These are phyloP conservation scores for Ceriagrion tenellum DNA, from an alignment of 2,888 invertebrate genomes.

Conservation along the genomic window DNA sequence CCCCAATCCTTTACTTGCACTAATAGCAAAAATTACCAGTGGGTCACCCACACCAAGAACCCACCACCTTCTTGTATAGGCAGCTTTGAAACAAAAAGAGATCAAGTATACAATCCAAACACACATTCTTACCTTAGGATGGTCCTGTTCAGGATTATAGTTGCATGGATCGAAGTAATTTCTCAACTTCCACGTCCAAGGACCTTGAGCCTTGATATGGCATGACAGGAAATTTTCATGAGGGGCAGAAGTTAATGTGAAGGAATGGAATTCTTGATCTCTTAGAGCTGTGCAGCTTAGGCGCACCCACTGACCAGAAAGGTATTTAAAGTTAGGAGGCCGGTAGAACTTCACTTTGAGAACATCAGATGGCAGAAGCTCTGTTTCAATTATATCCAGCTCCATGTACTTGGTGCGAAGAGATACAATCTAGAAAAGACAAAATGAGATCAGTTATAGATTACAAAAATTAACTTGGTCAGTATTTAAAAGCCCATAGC, in stretches of 20 bases:
- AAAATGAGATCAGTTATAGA: neutral
- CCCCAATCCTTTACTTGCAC: too few species aligned
- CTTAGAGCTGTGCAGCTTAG: slow-evolving; percentile 94
- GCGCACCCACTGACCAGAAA: slow-evolving; percentile 97
- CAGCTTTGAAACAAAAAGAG: too few species aligned
- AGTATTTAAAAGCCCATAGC: neutral
- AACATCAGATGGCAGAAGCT: slow-evolving; percentile 95
- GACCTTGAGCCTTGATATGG: slow-evolving; percentile 95
- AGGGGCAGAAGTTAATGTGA: slow-evolving; percentile 96
- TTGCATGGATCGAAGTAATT: slow-evolving; percentile 97
- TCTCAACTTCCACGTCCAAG: slow-evolving; percentile 98
- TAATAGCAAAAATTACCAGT: too few species aligned
- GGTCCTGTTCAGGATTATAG: slow-evolving; percentile 89
- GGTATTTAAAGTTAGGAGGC: slow-evolving; percentile 95
- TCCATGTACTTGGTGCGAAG: slow-evolving; percentile 94
- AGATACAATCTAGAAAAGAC: slow-evolving; percentile 87
- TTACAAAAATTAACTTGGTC: neutral
- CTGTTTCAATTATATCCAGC: slow-evolving; percentile 95
- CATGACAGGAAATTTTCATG: slow-evolving; percentile 97
- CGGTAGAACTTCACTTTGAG: slow-evolving; percentile 94
- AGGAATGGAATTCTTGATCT: slow-evolving; percentile 95
- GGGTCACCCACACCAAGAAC: too few species aligned
- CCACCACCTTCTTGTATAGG: too few species aligned
- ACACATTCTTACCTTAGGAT: slow-evolving; percentile 81
- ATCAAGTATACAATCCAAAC: too few species aligned